Percentiles rank a stretch among this genome's conserved stretches.
Evolutionary conservation across 2,113 vertebrate species (phyloP).

Genomic region (Apteryx owenii): DNA sequence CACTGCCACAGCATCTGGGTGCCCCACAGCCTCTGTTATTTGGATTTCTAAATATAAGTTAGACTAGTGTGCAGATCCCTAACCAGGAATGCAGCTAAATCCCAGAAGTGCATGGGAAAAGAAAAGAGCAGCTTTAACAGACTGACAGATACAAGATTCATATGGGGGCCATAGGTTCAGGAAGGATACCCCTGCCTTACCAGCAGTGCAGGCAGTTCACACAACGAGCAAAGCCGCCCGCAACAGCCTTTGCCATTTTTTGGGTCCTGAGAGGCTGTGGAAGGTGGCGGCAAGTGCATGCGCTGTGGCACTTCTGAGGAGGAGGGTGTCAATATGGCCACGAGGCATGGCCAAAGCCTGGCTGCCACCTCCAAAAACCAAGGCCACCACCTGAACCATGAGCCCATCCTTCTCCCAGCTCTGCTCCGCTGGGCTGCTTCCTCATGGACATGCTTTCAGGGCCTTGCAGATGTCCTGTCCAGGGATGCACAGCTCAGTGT

Average conservation of each 20-base stretch:
- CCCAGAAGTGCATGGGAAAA: not conserved
- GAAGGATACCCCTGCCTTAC: not conserved
- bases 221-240: not conserved
- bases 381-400: not conserved
- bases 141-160: not conserved
- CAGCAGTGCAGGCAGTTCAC: not conserved
- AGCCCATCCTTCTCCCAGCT: not conserved
- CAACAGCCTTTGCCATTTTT: not conserved
- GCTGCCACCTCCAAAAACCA: not conserved
- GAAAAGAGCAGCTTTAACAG: not conserved
- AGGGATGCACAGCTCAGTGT: not conserved
- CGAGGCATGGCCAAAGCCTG: not conserved
- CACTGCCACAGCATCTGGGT: not conserved
- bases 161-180: fast-evolving
- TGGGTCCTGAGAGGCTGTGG: not conserved
- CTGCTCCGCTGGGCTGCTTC: not conserved
- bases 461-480: not conserved
- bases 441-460: not conserved
- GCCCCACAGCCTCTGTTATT: not conserved
- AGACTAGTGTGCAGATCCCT: not conserved
- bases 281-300: not conserved
- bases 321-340: fast-evolving
- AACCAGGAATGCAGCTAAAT: not conserved
- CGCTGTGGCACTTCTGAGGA: not conserved
- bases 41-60: constrained; percentile 40